phyloP scores from a whole-genome alignment of 2,797 vertebrate genomes.

The Streptopelia turtur region DNA sequence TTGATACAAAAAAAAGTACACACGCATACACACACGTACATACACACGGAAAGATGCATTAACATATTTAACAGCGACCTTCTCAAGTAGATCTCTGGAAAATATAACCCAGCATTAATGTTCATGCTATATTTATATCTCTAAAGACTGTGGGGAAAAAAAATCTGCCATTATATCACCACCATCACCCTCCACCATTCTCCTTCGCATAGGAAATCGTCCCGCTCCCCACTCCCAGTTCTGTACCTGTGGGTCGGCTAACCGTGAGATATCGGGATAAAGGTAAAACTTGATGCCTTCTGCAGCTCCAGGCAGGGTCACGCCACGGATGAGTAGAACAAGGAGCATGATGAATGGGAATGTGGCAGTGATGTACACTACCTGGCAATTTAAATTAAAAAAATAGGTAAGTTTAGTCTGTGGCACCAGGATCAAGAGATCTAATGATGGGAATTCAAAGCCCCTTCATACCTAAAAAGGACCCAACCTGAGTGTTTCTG shows the following conservation, averaged over 20 bases:
- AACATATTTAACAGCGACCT: slow-evolving; percentile 25
- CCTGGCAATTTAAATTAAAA: slow-evolving; percentile 73
- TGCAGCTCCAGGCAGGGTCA: slow-evolving; percentile 93
- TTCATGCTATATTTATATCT: not conserved
- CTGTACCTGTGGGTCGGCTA: slow-evolving; percentile 93
- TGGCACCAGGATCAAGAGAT: not conserved
- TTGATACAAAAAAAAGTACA: slow-evolving; percentile 61
- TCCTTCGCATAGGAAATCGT: not conserved
- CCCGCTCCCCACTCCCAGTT: not conserved
- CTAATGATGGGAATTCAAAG: not conserved
- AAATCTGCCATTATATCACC: not conserved
- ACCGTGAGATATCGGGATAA: slow-evolving; percentile 92
- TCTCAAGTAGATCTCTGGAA: slow-evolving; percentile 47
- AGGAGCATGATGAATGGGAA: slow-evolving; percentile 98
- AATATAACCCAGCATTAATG: slow-evolving; percentile 39
- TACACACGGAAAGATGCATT: slow-evolving; percentile 49
- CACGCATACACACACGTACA: slow-evolving; percentile 45
- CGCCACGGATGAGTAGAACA: slow-evolving; percentile 92
- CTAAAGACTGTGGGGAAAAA: not conserved
- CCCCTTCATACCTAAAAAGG: not conserved
- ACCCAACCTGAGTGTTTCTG: not conserved
- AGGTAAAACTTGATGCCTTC: slow-evolving; percentile 98
- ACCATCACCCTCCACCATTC: not conserved
- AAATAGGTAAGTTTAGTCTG: not conserved
- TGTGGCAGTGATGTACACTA: slow-evolving; percentile 97